A percentile compares a stretch with the other conserved stretches of the same genome.
Conservation (phyloP, 2,888 invertebrate species). For the Cosmia pyralina region DNA sequence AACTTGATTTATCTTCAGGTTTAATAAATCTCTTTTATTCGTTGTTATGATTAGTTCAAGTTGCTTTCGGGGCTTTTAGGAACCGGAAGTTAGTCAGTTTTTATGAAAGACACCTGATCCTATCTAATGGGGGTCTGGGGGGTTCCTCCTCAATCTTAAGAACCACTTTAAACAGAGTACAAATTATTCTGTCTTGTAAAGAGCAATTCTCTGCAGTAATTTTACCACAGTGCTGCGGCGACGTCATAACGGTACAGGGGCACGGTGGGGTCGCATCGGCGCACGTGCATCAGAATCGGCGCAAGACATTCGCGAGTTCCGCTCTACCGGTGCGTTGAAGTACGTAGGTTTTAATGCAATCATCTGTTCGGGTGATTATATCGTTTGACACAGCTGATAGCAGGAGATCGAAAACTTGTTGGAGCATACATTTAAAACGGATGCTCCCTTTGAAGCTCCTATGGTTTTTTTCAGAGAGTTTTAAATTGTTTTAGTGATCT, state of each 20-base stretch:
- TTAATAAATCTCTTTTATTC: background rate
- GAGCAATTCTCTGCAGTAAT: slow-evolving; percentile 26
- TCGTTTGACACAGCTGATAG: background rate
- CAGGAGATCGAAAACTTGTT: no score
- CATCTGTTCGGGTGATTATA: slow-evolving; percentile 10
- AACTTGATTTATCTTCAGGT: background rate
- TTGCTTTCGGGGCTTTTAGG: no score
- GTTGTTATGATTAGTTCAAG: no score
- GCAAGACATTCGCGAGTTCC: slow-evolving; percentile 52
- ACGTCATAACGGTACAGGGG: slow-evolving; percentile 59
- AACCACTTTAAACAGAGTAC: background rate
- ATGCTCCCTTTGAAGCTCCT: no score
- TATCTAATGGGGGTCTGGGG: no score
- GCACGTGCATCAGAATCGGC: slow-evolving; percentile 53
- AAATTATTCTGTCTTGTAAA: background rate
- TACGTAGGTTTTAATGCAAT: slow-evolving; percentile 14
- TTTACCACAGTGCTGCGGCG: slow-evolving; percentile 23
- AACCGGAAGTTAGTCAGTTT: background rate
- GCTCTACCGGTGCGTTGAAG: slow-evolving; percentile 24
- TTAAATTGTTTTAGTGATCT: no score
- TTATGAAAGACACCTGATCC: background rate
- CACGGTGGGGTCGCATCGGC: slow-evolving; percentile 46
- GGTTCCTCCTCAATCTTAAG: background rate
- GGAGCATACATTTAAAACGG: no score
- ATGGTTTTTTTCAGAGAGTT: no score